A percentile compares a stretch with the other conserved stretches of the same genome.
These are phyloP conservation scores for Phalacrocorax carbo DNA, from an alignment of 2,113 vertebrate genomes.

Conservation along the genomic window DNA sequence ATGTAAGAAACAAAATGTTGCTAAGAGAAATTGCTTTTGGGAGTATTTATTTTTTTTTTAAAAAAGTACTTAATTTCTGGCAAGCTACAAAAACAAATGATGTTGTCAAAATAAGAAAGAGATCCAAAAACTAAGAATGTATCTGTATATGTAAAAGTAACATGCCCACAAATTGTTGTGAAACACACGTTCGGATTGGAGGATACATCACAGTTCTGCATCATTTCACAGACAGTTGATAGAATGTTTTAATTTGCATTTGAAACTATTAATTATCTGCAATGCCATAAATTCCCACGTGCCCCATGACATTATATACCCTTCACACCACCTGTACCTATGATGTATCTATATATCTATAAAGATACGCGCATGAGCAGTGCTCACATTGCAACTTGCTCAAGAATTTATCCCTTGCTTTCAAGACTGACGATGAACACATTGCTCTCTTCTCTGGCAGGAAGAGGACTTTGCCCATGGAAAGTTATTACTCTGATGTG, in stretches of 20 bases:
- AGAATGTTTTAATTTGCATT: not conserved
- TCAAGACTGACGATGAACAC: not conserved
- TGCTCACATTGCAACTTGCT: fast-evolving
- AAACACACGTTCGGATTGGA: not conserved
- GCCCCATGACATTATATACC: not conserved
- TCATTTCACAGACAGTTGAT: not conserved
- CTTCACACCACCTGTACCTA: not conserved
- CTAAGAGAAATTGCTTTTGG: not conserved
- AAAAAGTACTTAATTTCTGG: not conserved
- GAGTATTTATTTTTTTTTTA: not conserved
- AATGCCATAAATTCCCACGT: fast-evolving
- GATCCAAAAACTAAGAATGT: not conserved
- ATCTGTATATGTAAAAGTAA: not conserved
- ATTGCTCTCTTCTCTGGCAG: not conserved
- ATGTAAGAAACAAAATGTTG: not conserved
- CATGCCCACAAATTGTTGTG: not conserved
- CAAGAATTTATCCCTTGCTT: not conserved
- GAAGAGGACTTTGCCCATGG: not conserved
- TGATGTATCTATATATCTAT: not conserved
- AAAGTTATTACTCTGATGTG: not conserved
- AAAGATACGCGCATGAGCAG: fast-evolving
- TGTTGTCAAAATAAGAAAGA: not conserved
- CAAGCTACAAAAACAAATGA: not conserved
- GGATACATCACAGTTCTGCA: not conserved
- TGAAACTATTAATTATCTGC: not conserved